Base-by-base conservation (phyloP, 2,113 vertebrate species). In the Sceloporus tristichus region DNA sequence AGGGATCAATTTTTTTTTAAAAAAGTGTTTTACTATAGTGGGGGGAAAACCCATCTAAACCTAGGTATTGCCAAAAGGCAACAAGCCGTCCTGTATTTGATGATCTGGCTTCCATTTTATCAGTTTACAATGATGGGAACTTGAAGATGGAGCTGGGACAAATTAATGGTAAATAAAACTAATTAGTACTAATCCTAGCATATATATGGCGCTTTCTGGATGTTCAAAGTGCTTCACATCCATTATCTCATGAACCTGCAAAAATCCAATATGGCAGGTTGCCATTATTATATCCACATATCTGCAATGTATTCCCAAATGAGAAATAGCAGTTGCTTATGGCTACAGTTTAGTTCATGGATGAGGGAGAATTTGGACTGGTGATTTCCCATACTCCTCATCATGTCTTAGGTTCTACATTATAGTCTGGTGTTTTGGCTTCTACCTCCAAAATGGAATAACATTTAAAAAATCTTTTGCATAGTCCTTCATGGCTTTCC, bases 81-180 rank as follows among this genome's bases (percentile, higher is more conserved):
- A 7, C 84, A 90, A 90, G 53, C 85, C 23, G 7, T 85, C n/a
- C 66, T 79, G 56, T 59, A 87, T 91, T 85, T 91, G 16, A 6
- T 88, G n/a, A 11, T 90, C 29, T 87, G 70, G 48, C 42, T 88
- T 92, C 88, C 25, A 73, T 42, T 75, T 40, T 8, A 7, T 21
- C 66, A 92, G 88, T 34, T 38, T 66, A 14, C 5, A 2, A 76
- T 79, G 5, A 25, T 77, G 78, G 76, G 9, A 38, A 70, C 87
- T 80, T 89, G 25, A 56, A 13, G 3, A 0, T 18, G 91, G 25
- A 34, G 74, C 25, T 89, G 68, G 56, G 82, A 88, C 66, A 25
- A 14, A 66, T 53, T 84, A 91, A 27, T 56, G 9, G 27, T 82
- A 77, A 83, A 88, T 77, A 76, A 62, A 83, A 88, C 66, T 81